These are phyloP conservation scores for Idaea dimidiata DNA, from an alignment of 2,888 invertebrate genomes.

Conservation along the genomic window DNA sequence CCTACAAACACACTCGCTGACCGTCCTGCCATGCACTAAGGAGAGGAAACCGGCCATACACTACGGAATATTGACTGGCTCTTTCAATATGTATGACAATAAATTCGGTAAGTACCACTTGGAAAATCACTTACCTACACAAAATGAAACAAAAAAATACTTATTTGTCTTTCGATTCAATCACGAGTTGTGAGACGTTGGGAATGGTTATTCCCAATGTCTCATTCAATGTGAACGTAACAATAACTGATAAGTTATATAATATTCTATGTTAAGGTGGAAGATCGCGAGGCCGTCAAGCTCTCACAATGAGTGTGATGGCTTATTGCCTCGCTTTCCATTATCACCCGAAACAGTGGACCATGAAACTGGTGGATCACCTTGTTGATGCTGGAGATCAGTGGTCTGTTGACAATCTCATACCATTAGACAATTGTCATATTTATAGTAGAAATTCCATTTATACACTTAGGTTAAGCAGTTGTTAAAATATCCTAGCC, in stretches of 20 bases:
- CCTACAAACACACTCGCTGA: constrained; percentile 66
- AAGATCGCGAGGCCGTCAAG: constrained; percentile 71
- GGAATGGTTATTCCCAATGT: no score
- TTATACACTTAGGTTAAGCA: no score
- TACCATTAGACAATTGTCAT: no score
- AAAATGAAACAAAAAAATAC: no score
- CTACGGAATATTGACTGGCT: constrained; percentile 67
- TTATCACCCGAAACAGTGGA: constrained; percentile 82
- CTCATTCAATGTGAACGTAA: background rate
- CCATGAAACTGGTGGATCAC: constrained; percentile 80
- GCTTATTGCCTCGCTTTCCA: constrained; percentile 81
- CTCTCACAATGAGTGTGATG: constrained; percentile 80
- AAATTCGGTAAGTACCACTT: constrained; percentile 57
- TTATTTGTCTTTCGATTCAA: no score
- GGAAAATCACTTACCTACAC: no score
- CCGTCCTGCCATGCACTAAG: constrained; percentile 64
- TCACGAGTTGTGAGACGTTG: no score
- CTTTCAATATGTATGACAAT: constrained; percentile 66
- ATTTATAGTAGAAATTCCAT: no score
- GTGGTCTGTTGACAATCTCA: constrained; percentile 50
- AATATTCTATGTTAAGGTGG: constrained; percentile 38
- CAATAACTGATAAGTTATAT: background rate
- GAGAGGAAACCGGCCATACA: constrained; percentile 56
- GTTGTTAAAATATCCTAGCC: no score
- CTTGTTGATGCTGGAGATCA: constrained; percentile 77